Conservation (phyloP, 2,888 invertebrate genomes). For the Tillus elongatus region DNA sequence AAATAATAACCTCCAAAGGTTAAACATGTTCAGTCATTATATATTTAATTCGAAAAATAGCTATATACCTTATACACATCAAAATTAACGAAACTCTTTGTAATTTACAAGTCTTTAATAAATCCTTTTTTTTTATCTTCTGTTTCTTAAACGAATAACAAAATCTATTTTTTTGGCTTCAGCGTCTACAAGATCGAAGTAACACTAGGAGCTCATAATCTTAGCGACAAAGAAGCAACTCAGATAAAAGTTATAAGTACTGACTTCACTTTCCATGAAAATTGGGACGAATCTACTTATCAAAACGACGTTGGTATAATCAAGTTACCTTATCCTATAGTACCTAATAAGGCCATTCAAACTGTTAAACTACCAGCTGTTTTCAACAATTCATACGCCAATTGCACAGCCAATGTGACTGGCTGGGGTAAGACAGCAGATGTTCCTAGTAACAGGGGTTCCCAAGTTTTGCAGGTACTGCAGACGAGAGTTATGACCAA, state of each 20-base stretch:
- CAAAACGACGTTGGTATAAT: constrained; percentile 15
- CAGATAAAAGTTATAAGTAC: constrained; percentile 9
- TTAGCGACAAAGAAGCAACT: constrained; percentile 8
- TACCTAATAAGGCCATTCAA: constrained; percentile 4
- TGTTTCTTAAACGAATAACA: too few species aligned
- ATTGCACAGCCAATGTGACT: constrained; percentile 12
- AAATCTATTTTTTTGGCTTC: too few species aligned
- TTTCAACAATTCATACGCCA: constrained; percentile 10
- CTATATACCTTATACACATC: too few species aligned
- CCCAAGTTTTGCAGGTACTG: constrained; percentile 9
- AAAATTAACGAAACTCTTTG: too few species aligned
- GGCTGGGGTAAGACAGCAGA: constrained; percentile 19
- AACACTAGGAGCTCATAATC: constrained; percentile 14
- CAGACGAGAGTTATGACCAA: constrained; percentile 12
- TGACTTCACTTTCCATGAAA: constrained; percentile 10
- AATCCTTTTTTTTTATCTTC: too few species aligned
- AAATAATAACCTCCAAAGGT: too few species aligned
- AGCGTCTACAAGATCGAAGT: constrained; percentile 10
- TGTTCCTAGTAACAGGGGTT: constrained; percentile 2
- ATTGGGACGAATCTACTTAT: constrained; percentile 8
- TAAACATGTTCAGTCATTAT: too few species aligned
- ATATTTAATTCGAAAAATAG: too few species aligned
- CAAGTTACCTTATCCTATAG: constrained; percentile 10
- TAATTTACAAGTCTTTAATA: too few species aligned
- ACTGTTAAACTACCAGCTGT: constrained; percentile 8